Conservation (phyloP, 2,797 vertebrate species). For the Pyrrhura leucotis region DNA sequence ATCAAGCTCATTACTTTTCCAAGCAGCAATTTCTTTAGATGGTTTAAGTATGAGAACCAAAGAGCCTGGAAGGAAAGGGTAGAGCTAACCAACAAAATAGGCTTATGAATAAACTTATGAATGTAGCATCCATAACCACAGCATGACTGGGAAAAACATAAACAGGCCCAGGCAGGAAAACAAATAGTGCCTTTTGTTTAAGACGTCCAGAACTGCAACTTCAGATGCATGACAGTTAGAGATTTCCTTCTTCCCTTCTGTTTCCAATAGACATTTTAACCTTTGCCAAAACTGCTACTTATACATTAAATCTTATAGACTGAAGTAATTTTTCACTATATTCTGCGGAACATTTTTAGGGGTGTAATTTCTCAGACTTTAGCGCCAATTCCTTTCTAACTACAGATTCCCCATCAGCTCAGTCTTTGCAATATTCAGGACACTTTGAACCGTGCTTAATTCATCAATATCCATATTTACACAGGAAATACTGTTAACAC, state of each 20-base stretch:
- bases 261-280: not conserved
- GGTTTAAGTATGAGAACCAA: not conserved
- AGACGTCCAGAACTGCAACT: not conserved
- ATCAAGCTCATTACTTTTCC: not conserved
- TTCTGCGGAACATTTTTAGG: not conserved
- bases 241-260: not conserved
- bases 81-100: not conserved
- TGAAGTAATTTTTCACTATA: not conserved
- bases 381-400: not conserved
- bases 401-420: not conserved
- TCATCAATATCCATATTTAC: not conserved
- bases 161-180: not conserved
- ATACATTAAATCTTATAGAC: not conserved
- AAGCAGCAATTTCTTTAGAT: not conserved
- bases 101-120: not conserved
- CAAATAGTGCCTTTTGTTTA: not conserved
- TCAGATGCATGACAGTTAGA: rapidly evolving
- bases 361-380: not conserved
- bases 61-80: not conserved
- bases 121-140: not conserved
- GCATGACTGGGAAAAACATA: not conserved
- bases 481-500: not conserved
- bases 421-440: not conserved
- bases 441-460: not conserved
- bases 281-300: not conserved